phyloP scores from a whole-genome alignment of 2,888 invertebrate genomes.

The Cepaea hortensis region DNA sequence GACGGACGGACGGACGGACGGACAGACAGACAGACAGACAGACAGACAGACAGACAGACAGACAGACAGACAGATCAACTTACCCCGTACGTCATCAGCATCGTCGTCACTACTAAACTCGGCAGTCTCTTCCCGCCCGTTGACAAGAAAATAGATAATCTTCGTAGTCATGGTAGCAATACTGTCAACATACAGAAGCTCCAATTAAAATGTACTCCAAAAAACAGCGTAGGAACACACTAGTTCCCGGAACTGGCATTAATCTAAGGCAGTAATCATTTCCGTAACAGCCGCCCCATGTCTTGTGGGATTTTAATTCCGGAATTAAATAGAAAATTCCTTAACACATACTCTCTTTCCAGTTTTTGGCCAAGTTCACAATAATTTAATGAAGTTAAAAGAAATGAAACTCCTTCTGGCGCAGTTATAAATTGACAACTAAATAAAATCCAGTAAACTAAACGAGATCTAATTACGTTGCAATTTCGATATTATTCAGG shows the following conservation, averaged over 20 bases:
- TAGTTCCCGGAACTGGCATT: not conserved
- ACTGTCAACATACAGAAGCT: conserved; percentile 5
- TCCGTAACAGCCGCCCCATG: not conserved
- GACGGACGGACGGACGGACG: not conserved
- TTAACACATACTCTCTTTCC: too few relatives aligned
- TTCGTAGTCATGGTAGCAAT: conserved; percentile 68
- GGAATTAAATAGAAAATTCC: too few relatives aligned
- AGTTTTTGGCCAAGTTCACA: too few relatives aligned
- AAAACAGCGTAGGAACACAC: not conserved
- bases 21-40: not conserved
- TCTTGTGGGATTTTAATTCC: too few relatives aligned
- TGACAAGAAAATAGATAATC: conserved; percentile 72
- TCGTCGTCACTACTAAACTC: conserved; percentile 72
- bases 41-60: not conserved
- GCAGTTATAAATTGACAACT: too few relatives aligned
- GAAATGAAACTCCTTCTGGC: too few relatives aligned
- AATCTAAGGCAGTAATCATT: not conserved
- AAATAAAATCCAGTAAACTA: too few relatives aligned
- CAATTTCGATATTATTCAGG: too few relatives aligned
- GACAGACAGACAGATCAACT: conserved; percentile 6
- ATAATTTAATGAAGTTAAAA: too few relatives aligned
- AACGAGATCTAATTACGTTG: too few relatives aligned
- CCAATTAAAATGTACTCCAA: not conserved
- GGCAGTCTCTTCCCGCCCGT: conserved; percentile 70
- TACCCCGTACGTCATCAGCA: conserved; percentile 73